These are phyloP conservation scores for Urophycis tenuis DNA, from an alignment of 2,797 vertebrate species.

Conservation along the genomic window DNA sequence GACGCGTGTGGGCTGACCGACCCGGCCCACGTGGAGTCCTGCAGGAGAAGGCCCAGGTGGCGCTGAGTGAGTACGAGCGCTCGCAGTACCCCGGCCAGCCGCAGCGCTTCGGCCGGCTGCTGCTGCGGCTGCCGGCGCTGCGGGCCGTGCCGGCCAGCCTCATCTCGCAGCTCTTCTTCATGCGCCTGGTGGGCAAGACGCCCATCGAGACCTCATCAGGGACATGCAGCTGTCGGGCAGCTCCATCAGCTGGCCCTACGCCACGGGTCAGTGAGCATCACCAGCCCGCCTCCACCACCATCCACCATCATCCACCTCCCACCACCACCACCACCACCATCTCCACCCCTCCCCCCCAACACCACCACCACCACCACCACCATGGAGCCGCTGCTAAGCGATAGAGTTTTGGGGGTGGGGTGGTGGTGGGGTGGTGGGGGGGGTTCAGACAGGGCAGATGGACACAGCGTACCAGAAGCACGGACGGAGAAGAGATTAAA, in stretches of 20 bases:
- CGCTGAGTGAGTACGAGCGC: constrained; percentile 86
- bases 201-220: constrained; percentile 95
- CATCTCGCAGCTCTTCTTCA: constrained; percentile 97
- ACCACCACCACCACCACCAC: too few species aligned
- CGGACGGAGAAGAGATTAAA: neutral
- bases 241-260: constrained; percentile 94
- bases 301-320: too few species aligned
- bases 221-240: constrained; percentile 98
- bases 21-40: constrained; percentile 83
- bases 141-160: constrained; percentile 87
- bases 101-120: constrained; percentile 86
- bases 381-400: too few species aligned
- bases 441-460: too few species aligned
- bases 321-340: too few species aligned
- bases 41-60: constrained; percentile 95
- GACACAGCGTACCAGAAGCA: neutral
- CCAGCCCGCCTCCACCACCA: neutral
- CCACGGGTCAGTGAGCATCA: constrained; percentile 71
- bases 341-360: too few species aligned
- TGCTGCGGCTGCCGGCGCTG: constrained; percentile 87
- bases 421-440: too few species aligned
- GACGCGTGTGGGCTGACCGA: constrained; percentile 93
- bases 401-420: too few species aligned
- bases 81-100: constrained; percentile 89
- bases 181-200: constrained; percentile 93